Base-by-base conservation (phyloP, 92 coral and sea anemone genomes). In the Pocillopora grandis region DNA sequence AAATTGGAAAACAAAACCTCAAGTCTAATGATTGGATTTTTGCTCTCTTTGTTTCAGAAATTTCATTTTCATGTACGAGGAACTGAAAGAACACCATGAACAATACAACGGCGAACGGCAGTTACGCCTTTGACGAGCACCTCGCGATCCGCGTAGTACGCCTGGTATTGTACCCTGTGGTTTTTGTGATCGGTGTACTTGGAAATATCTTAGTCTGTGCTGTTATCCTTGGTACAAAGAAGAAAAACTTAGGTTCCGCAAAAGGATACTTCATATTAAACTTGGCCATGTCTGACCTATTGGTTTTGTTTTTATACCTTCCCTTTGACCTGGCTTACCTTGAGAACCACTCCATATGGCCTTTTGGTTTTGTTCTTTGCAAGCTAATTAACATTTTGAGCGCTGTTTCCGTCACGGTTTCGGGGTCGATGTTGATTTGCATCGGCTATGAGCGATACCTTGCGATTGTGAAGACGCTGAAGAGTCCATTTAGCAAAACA, bases 291-390 rank as follows among this genome's bases (percentile, higher is more conserved):
- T 93, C 97, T 18, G 97, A 93, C 76, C 63, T 93, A 71, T 58
- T 90, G 86, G 92, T 91, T 15, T 72, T 93, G n/a, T 77, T 93
- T 19, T 85, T 93, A 3, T 93, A 86, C 35, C 84, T 93, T 0
- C 97, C 97, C 12, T 93, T 93, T 49, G 97, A 93, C 81, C 83
- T 93, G 62, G 97, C 88, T 23, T 93, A 93, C 80, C 66, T 93
- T 71, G 97, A 93, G 65, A 91, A 85, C 70, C 70, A 73, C n/a
- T 91, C 89, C 66, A 85, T 82, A 19, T 93, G 97, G 97, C 94
- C 91, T 12, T 93, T 93, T 70, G 97, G 97, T 18, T 81, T 86
- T 18, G 89, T 90, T 62, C 79, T 91, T 89, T 93, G 97, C 52
- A 93, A 93, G 85, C 75, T 93, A 58, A 93, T 93, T 70, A 93